Evolutionary conservation across 2,797 vertebrate genomes (phyloP).

Genomic region (Helostoma temminkii): DNA sequence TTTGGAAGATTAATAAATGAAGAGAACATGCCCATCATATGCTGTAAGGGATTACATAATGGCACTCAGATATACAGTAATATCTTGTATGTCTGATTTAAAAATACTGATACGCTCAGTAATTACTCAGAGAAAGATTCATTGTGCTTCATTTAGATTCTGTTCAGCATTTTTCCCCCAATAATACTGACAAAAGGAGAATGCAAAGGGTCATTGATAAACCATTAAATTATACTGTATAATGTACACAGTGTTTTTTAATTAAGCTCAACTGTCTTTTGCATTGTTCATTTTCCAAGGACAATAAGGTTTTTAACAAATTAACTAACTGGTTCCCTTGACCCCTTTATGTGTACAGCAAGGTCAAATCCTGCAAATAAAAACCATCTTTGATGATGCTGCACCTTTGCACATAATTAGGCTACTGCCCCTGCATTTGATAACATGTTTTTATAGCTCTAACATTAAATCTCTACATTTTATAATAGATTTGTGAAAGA

Average conservation of each 20-base stretch:
- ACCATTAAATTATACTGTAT: too few relatives aligned
- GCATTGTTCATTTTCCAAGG: neutral
- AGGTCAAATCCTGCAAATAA: conserved; percentile 16
- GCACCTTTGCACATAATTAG: conserved; percentile 48
- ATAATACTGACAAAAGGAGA: neutral
- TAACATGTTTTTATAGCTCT: conserved; percentile 1
- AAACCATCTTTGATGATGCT: conserved; percentile 41
- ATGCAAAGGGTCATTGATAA: too few relatives aligned
- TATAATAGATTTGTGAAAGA: neutral
- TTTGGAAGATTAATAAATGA: too few relatives aligned
- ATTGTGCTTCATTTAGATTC: neutral
- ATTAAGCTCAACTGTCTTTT: neutral
- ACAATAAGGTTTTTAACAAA: conserved; percentile 23
- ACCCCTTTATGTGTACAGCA: conserved; percentile 27
- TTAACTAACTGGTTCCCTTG: conserved; percentile 19
- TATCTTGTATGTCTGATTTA: too few relatives aligned
- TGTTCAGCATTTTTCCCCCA: neutral
- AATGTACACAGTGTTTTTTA: too few relatives aligned
- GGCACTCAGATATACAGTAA: neutral
- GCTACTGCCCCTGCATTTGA: conserved; percentile 16
- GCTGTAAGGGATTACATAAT: neutral
- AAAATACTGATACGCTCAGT: too few relatives aligned
- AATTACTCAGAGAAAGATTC: conserved; percentile 1
- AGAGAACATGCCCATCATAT: conserved; percentile 1
- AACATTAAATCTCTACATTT: neutral